Evolutionary conservation across 30 jellyfish, hydroid and myxozoan species (phyloP), one percentile per base, ranked within the genome.

Genomic region (Sanderia malayensis): DNA sequence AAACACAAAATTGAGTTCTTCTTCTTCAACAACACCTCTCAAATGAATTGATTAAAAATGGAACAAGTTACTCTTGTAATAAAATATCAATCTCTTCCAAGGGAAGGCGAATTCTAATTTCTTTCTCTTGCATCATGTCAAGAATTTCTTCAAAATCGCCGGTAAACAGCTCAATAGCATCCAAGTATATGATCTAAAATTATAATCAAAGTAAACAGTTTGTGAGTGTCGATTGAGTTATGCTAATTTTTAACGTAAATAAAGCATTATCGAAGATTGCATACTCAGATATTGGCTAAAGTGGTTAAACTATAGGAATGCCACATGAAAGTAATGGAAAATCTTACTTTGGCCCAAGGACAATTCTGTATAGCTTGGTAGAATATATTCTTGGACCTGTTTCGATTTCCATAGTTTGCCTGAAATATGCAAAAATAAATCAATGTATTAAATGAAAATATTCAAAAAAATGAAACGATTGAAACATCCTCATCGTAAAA

Each of bases 51-150:
- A n/a, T n/a, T n/a, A n/a, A n/a, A n/a, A n/a, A n/a, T n/a, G n/a
- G n/a, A 4, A 49, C 64, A 19, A 19, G 11, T 49, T 49, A 19
- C 9, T 62, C 77, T 46, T 90, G 92, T 66, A 72, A 44, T 59
- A 84, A 30, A 34, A 84, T 55, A 25, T 84, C 96, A 24, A 92
- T 67, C 66, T 92, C 98, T 74, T 92, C 98, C 21, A 68, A 75
- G 3, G 94, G 94, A 15, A 84, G 74, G 30, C 94, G 83, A 0
- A 92, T 58, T 20, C 98, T 82, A 22, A 92, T 59, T 74, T 92
- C 96, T 69, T 92, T 92, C 53, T 92, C 98, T 24, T 70, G 77
- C 96, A 92, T 84, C 67, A 92, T 27, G 52, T 92, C 98, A 30
- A 73, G 27, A 33, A 74, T 41, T 21, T 84, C 87, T 37, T 71